These are phyloP conservation scores for Rhizomys pruinosus DNA, from an alignment of 2,113 vertebrate species.

Conservation along the genomic window DNA sequence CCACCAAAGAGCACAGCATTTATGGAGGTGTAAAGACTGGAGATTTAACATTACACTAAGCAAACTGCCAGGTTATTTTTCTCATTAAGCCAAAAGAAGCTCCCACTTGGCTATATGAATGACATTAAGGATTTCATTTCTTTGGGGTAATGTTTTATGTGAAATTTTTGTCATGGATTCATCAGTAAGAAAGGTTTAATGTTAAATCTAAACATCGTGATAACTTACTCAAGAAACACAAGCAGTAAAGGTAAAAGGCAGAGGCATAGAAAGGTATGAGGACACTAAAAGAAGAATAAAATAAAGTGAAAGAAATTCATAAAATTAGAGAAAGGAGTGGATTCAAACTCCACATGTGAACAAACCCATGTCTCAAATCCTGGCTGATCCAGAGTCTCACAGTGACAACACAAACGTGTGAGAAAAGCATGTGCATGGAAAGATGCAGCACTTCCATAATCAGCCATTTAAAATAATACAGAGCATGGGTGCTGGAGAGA, in stretches of 20 bases:
- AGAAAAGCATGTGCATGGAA: not conserved
- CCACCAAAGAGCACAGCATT: conserved; percentile 9
- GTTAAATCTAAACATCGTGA: conserved; percentile 33
- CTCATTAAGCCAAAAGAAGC: conserved; percentile 48
- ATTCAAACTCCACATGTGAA: not conserved
- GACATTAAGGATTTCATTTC: conserved; percentile 4
- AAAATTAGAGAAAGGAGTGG: not conserved
- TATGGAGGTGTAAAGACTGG: not conserved
- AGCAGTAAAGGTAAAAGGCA: not conserved
- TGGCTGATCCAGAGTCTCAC: not conserved
- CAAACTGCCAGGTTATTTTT: conserved; percentile 23
- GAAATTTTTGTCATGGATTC: not conserved
- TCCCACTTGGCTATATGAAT: conserved; percentile 17
- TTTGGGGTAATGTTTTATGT: conserved; percentile 4
- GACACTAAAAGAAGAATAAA: not conserved
- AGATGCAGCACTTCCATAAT: not conserved
- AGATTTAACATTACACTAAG: conserved; percentile 53
- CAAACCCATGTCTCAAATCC: not conserved
- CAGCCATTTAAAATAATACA: not conserved
- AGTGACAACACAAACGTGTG: too few species aligned
- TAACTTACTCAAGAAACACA: conserved; percentile 6
- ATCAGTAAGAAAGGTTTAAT: conserved; percentile 3
- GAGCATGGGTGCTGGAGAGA: too few species aligned
- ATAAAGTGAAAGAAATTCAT: conserved; percentile 1
- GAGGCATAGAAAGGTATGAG: not conserved